Evolutionary conservation across 1,140 invertebrate species (phyloP).

Genomic region (Leptinotarsa undecemlineata): DNA sequence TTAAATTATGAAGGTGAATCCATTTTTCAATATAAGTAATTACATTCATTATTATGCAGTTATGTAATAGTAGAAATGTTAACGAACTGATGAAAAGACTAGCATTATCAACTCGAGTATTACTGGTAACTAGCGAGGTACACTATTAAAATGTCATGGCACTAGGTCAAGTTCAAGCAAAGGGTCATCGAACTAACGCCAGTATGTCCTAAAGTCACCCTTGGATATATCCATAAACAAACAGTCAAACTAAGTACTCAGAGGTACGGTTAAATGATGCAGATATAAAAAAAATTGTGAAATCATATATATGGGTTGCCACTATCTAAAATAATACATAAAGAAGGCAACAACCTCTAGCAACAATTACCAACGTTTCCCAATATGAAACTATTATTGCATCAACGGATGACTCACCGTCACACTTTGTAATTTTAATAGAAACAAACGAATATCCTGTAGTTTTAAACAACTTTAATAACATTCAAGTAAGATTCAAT

Average conservation of each 20-base stretch:
- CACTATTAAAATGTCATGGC: not conserved
- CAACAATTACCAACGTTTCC: not conserved
- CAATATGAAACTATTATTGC: conserved; percentile 16
- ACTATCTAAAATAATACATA: not conserved
- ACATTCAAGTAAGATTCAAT: not conserved
- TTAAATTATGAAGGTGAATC: too few relatives aligned
- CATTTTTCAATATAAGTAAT: not conserved
- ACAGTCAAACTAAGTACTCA: not conserved
- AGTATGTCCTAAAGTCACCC: not conserved
- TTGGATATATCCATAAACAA: not conserved
- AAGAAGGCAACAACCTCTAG: conserved; percentile 16
- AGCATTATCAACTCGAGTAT: too few relatives aligned
- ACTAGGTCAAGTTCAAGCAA: conserved; percentile 3
- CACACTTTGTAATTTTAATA: not conserved
- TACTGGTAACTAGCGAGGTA: too few relatives aligned
- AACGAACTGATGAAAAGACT: not conserved
- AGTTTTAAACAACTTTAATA: not conserved
- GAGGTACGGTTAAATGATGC: too few relatives aligned
- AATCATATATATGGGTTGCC: not conserved
- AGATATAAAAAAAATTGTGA: too few relatives aligned
- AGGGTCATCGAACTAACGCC: not conserved
- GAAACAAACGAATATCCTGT: conserved; percentile 7
- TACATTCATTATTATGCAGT: not conserved
- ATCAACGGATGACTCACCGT: conserved; percentile 1
- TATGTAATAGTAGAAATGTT: not conserved